Base-by-base conservation (phyloP, 2,888 invertebrate species). In the Synergus laeviventris region DNA sequence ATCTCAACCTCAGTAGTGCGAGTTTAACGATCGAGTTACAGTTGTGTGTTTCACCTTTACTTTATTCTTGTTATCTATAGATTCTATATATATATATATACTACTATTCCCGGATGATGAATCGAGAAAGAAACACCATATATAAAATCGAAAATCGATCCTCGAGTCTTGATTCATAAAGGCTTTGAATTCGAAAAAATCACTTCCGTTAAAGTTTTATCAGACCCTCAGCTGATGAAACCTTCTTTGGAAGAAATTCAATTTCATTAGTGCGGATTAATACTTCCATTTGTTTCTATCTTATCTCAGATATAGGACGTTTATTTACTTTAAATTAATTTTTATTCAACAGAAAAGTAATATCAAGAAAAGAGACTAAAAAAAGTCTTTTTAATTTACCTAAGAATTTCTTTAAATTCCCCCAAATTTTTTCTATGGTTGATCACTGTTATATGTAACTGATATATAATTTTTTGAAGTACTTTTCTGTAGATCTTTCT, bases 61-160 rank as follows among this genome's bases (percentile, higher is more conserved):
- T 16, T 16, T 49, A 56, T 56, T 45, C 4, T 7, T 45, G 16
- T 45, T n/a, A 45, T 45, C 45, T 45, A n/a, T n/a, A 36, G 31
- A 61, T 36, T 61, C 36, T 39, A 38, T 31, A n/a, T 18, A n/a
- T 75, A n/a, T n/a, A n/a, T n/a, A n/a, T n/a, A 76, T 59, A 56
- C 42, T 21, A 64, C 73, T 70, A 66, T 78, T 75, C 8, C 31
- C 56, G 74, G 54, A 78, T 77, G 76, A 78, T 76, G 74, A 74
- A 78, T 78, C 64, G 77, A 39, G 75, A 70, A 70, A 70, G 77
- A 70, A 73, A 66, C 64, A 62, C 75, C 42, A 75, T 74, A 24
- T n/a, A 31, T 77, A 76, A 73, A 66, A 61, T 75, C n/a, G 74
- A 75, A 77, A 78, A 77, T 78, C 78, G 73, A 78, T 80, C 38